phyloP scores from a whole-genome alignment of 2,113 vertebrate species.

The crab-eating macaque (Macaca fascicularis) region DNA sequence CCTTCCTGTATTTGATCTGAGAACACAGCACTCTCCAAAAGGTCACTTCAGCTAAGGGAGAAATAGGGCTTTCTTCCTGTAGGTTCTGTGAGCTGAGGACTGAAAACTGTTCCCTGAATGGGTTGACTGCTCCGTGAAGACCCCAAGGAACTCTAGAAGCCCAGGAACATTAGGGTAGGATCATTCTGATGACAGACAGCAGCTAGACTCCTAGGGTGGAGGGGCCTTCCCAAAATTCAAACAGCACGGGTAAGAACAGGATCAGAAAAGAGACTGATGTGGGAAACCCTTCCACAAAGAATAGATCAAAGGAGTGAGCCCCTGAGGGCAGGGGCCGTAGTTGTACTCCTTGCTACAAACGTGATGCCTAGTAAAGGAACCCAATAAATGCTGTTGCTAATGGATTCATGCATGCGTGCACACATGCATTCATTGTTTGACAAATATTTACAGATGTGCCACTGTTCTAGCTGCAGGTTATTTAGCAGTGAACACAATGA shows the following conservation, averaged over 20 bases:
- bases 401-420: no score
- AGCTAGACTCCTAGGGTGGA: background rate
- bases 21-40: background rate
- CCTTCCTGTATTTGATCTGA: background rate
- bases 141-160: background rate
- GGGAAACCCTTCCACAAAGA: background rate
- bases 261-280: background rate
- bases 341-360: background rate
- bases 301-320: background rate
- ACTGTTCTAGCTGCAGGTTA: background rate
- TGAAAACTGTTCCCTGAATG: background rate
- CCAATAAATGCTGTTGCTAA: background rate
- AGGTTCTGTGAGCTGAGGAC: background rate
- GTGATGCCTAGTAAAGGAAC: rapidly evolving
- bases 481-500: background rate
- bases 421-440: background rate
- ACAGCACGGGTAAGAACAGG: background rate
- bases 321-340: rapidly evolving
- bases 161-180: background rate
- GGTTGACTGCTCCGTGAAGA: background rate
- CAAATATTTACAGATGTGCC: background rate
- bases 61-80: background rate
- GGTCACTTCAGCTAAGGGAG: background rate
- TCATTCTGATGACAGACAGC: background rate
- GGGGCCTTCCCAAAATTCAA: background rate